Percentiles rank a stretch among this genome's conserved stretches.
phyloP scores from a whole-genome alignment of 2,113 vertebrate genomes.

The Daboia siamensis region DNA sequence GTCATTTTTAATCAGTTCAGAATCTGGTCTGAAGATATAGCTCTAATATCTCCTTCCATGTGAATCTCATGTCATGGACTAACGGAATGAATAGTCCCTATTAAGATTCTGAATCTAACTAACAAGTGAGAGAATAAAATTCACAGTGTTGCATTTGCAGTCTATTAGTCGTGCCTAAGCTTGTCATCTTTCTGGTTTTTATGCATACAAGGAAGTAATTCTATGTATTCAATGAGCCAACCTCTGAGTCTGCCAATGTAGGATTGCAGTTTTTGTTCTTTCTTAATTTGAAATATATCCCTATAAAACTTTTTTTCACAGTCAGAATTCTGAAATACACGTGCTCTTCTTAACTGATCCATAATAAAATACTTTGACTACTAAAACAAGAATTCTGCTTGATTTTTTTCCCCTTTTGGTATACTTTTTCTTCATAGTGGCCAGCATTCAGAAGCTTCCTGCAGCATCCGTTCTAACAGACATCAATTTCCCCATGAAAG shows the following conservation, averaged over 20 bases:
- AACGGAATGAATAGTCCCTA: slow-evolving; percentile 30
- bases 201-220: slow-evolving; percentile 3
- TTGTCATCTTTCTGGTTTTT: slow-evolving; percentile 26
- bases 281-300: slow-evolving; percentile 7
- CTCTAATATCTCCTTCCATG: slow-evolving; percentile 14
- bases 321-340: slow-evolving; percentile 3
- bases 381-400: slow-evolving; percentile 19
- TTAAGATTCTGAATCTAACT: slow-evolving; percentile 37
- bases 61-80: slow-evolving; percentile 33
- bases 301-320: neutral
- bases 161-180: slow-evolving; percentile 17
- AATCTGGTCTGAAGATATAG: slow-evolving; percentile 46
- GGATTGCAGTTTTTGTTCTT: neutral
- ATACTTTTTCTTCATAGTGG: slow-evolving; percentile 78
- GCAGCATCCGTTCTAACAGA: slow-evolving; percentile 95
- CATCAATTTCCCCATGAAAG: slow-evolving; percentile 99
- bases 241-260: neutral
- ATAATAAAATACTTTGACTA: neutral
- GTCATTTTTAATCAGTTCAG: slow-evolving; percentile 54
- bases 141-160: slow-evolving; percentile 15
- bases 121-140: slow-evolving; percentile 16
- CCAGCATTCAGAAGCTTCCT: slow-evolving; percentile 97
- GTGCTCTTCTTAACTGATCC: neutral
- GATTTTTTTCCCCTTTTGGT: neutral
- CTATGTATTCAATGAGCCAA: neutral